Base-by-base conservation (phyloP, 1,140 invertebrate genomes). In the Conus ventricosus region DNA sequence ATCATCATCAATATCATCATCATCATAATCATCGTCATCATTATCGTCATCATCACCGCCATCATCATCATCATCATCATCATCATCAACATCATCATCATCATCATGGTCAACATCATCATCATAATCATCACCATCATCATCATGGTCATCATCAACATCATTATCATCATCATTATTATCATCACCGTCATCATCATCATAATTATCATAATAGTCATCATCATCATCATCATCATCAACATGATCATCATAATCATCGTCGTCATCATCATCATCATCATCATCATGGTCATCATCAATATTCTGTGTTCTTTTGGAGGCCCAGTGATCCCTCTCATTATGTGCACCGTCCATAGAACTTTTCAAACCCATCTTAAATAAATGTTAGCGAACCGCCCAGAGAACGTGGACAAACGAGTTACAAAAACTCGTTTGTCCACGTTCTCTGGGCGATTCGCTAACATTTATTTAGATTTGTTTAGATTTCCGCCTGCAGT, bases 201-300 rank as follows among this genome's bases (percentile, higher is more conserved):
- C n/a, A n/a, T n/a, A n/a, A n/a, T n/a, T n/a, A n/a, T n/a, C n/a
- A n/a, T n/a, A n/a, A n/a, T n/a, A n/a, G 0, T 39, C 39, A 0
- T 39, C 39, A 0, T 39, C 39, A 0, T 39, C 39, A 0, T 39
- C 71, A 1, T 25, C 17, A 1, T 75, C 17, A 1, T 25, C 25
- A 1, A 2, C 71, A 1, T 75, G 1, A 1, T 20, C 71, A 0
- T 39, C 39, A 0, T 39, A 0, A 0, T 39, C 39, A 39, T 39
- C 39, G 3, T 39, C 39, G 3, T 39, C 71, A 75, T 75, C 71
- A 75, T 20, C 25, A 75, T 20, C 25, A 25, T 75, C 25, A 75
- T 75, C 71, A 75, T 75, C 71, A 2, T 75, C 71, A 75, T 75
- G 17, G 25, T 75, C 71, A 75, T 75, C 71, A 83, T 75, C 71